Percentiles rank a stretch among this genome's conserved stretches.
Conservation (phyloP, 2,888 invertebrate genomes). For the Drosophila subsilvestris region DNA sequence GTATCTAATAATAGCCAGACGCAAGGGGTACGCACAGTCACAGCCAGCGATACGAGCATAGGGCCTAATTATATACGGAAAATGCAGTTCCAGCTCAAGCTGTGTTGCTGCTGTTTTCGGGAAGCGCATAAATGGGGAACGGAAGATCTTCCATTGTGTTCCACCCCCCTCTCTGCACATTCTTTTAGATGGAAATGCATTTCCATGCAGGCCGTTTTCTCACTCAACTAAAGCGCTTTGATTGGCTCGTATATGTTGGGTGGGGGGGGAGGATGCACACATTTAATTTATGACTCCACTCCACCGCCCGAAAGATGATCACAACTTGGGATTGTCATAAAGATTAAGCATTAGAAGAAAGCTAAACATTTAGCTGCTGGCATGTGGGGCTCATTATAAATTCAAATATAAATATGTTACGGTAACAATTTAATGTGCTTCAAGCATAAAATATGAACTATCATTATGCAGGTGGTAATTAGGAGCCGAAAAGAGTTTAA, state of each 20-base stretch:
- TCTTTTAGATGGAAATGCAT: constrained; percentile 49
- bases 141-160: constrained; percentile 20
- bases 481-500: neutral
- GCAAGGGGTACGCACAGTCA: constrained; percentile 56
- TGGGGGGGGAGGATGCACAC: constrained; percentile 11
- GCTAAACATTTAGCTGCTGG: constrained; percentile 27
- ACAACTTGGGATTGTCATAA: constrained; percentile 36
- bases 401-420: neutral
- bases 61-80: constrained; percentile 56
- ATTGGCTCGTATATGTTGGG: constrained; percentile 40
- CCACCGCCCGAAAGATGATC: constrained; percentile 12
- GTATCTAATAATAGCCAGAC: constrained; percentile 64
- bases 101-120: constrained; percentile 41
- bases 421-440: neutral
- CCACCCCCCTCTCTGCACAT: constrained; percentile 13
- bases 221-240: constrained; percentile 63
- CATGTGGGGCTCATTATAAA: neutral
- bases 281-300: constrained; percentile 28
- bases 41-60: constrained; percentile 21
- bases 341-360: constrained; percentile 29
- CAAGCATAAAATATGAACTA: neutral
- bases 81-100: constrained; percentile 51
- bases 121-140: constrained; percentile 62
- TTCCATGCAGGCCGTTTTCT: constrained; percentile 60
- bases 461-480: neutral